A percentile compares a stretch with the other conserved stretches of the same genome.
phyloP scores from a whole-genome alignment of 2,113 vertebrate species.

The Heliornis fulica region DNA sequence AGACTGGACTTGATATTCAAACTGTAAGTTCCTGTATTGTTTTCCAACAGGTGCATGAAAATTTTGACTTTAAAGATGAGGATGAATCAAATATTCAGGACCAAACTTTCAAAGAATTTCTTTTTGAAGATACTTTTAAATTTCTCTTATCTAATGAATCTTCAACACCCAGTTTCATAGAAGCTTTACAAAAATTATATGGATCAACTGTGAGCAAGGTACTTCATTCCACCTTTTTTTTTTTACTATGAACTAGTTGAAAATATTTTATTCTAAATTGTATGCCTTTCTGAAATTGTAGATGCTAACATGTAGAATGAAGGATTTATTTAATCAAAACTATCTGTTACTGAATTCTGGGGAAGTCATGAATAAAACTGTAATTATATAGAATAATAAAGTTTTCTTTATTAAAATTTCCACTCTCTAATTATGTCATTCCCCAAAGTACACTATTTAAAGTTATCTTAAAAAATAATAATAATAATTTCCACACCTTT shows the following conservation, averaged over 20 bases:
- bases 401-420: not conserved
- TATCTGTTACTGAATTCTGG: not conserved
- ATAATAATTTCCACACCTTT: not conserved
- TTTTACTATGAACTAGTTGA: not conserved
- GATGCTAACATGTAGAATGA: not conserved
- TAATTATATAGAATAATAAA: not conserved
- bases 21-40: not conserved
- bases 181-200: constrained; percentile 47
- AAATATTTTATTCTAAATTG: not conserved
- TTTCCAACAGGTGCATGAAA: constrained; percentile 80
- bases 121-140: constrained; percentile 86
- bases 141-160: constrained; percentile 80
- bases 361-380: not conserved
- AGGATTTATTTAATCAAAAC: not conserved
- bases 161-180: constrained; percentile 34
- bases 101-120: constrained; percentile 81
- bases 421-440: not conserved
- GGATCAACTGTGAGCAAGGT: constrained; percentile 58
- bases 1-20: not conserved
- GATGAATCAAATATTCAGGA: constrained; percentile 71
- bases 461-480: not conserved
- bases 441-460: not conserved
- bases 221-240: not conserved
- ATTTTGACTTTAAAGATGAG: constrained; percentile 77
- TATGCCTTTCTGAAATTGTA: not conserved